Evolutionary conservation across 1,140 invertebrate genomes (phyloP).

Genomic region (Drosophila santomea): DNA sequence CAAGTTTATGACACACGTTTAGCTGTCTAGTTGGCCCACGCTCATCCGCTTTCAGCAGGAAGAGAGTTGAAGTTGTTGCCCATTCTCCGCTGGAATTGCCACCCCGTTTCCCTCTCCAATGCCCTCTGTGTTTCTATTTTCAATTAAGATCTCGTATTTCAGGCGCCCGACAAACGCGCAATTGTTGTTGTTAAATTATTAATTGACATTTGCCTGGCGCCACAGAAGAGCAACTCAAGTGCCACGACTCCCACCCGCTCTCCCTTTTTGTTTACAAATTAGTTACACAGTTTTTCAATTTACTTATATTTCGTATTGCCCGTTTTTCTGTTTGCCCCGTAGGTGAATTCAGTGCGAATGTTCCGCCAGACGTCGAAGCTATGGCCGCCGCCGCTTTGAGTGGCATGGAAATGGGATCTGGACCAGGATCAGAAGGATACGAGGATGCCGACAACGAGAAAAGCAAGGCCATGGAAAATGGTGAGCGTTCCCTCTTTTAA

Average conservation of each 20-base stretch:
- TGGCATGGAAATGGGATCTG: conserved; percentile 41
- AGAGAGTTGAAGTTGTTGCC: conserved; percentile 14
- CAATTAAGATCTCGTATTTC: conserved; percentile 63
- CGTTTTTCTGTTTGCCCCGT: conserved; percentile 40
- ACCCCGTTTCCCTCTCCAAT: not conserved
- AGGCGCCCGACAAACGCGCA: conserved; percentile 57
- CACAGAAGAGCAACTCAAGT: conserved; percentile 50
- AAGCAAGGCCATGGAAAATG: conserved; percentile 26
- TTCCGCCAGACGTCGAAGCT: conserved; percentile 40
- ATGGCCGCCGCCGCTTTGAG: conserved; percentile 44
- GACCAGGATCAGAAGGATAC: conserved; percentile 13
- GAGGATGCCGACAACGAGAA: conserved; percentile 24
- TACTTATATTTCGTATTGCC: conserved; percentile 42
- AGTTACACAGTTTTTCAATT: conserved; percentile 58
- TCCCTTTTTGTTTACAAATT: conserved; percentile 46
- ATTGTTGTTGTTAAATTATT: conserved; percentile 68
- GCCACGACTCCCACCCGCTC: conserved; percentile 11
- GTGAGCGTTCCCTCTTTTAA: too few species aligned
- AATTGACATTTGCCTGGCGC: conserved; percentile 64
- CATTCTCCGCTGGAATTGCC: not conserved
- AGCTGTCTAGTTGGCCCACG: conserved; percentile 41
- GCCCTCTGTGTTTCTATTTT: conserved; percentile 47
- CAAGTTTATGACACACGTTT: conserved; percentile 67
- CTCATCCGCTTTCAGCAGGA: conserved; percentile 44
- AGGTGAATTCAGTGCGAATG: conserved; percentile 59